These are phyloP conservation scores for Rhincodon typus DNA, from an alignment of 2,797 vertebrate genomes.

Conservation along the genomic window DNA sequence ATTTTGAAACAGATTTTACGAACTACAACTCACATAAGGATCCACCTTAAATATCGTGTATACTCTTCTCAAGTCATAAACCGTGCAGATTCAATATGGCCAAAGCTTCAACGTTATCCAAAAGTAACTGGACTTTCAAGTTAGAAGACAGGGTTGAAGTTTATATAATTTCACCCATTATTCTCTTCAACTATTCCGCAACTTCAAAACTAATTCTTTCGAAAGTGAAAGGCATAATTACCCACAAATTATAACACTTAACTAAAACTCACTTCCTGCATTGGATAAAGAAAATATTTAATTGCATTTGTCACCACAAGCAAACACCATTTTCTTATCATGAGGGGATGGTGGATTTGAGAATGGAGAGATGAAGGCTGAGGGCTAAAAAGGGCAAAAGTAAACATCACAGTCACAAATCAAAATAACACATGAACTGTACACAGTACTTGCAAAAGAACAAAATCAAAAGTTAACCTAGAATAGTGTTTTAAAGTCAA, in stretches of 20 bases:
- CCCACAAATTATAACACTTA: not conserved
- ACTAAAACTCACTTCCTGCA: not conserved
- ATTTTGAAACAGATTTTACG: not conserved
- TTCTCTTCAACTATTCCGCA: not conserved
- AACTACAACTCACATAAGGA: not conserved
- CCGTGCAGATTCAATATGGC: not conserved
- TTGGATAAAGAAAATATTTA: not conserved
- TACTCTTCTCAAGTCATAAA: not conserved
- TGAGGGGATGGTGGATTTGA: not conserved
- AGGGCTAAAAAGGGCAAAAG: not conserved
- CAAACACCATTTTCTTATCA: not conserved
- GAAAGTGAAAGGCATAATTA: not conserved
- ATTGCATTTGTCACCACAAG: not conserved
- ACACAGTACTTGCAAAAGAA: not conserved
- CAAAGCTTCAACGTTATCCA: not conserved
- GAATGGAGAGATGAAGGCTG: not conserved
- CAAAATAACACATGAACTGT: not conserved
- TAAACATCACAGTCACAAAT: not conserved
- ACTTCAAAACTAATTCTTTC: not conserved
- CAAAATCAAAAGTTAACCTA: not conserved
- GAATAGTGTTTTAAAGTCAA: not conserved
- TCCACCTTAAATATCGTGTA: not conserved
- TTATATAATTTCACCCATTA: not conserved
- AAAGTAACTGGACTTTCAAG: not conserved
- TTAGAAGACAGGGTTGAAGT: not conserved